These are phyloP conservation scores for Muschampia plurimacula DNA, from an alignment of 2,888 invertebrate genomes.

Conservation along the genomic window DNA sequence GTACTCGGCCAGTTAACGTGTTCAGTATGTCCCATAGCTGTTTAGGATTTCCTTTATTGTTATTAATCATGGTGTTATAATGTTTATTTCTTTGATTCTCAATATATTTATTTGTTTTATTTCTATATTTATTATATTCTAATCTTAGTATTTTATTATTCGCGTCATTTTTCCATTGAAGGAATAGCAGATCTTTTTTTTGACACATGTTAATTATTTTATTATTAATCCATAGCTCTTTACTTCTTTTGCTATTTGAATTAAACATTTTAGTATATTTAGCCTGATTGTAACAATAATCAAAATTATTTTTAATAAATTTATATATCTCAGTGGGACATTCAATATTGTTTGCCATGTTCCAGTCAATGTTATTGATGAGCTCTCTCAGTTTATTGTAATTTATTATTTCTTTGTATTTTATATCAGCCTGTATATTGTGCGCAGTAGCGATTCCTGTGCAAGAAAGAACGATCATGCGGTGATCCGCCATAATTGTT, in stretches of 20 bases:
- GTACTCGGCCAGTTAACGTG: constrained; percentile 25
- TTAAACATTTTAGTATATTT: neutral
- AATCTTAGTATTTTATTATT: constrained; percentile 13
- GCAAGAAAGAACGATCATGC: neutral
- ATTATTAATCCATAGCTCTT: neutral
- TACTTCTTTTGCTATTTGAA: neutral
- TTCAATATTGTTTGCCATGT: neutral
- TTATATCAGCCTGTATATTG: neutral
- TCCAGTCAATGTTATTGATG: neutral
- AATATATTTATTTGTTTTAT: constrained; percentile 27
- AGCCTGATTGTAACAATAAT: neutral
- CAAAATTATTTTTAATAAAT: neutral
- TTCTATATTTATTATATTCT: constrained; percentile 25
- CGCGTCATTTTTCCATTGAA: constrained; percentile 20
- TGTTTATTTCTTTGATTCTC: constrained; percentile 25
- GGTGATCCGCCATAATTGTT: constrained; percentile 38
- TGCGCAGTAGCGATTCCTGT: neutral
- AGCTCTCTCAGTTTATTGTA: neutral
- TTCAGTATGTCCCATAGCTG: constrained; percentile 34
- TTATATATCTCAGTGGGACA: neutral
- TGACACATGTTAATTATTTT: constrained; percentile 17
- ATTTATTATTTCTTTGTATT: neutral
- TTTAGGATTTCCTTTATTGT: constrained; percentile 18
- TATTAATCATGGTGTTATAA: constrained; percentile 15
- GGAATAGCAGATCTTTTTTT: constrained; percentile 21